Conservation (phyloP, 2,888 invertebrate genomes). For the Hetaerina titia region DNA sequence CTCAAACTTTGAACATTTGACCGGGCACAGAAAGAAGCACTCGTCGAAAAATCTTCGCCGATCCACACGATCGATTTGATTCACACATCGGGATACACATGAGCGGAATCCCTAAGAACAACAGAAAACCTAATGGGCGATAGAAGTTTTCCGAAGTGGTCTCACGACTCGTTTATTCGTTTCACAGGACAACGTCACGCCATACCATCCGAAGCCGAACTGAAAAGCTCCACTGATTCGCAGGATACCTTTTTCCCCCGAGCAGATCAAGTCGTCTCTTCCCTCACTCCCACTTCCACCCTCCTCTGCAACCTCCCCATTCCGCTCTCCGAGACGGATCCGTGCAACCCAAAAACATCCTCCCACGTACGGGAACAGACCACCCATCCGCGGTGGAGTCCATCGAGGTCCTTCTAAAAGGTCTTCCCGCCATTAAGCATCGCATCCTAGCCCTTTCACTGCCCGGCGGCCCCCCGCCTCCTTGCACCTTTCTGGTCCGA, state of each 20-base stretch:
- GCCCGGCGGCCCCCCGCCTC: slow-evolving; percentile 20
- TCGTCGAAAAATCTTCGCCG: background rate
- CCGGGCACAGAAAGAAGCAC: background rate
- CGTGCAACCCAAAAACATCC: slow-evolving; percentile 49
- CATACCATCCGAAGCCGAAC: slow-evolving; percentile 61
- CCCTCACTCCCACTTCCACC: background rate
- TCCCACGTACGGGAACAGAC: slow-evolving; percentile 38
- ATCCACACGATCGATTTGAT: background rate
- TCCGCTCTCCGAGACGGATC: background rate
- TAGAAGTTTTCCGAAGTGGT: background rate
- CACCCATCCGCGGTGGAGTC: slow-evolving; percentile 57
- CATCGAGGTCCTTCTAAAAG: slow-evolving; percentile 61
- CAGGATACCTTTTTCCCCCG: slow-evolving; percentile 36
- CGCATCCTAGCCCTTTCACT: slow-evolving; percentile 21
- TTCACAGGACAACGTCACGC: slow-evolving; percentile 47
- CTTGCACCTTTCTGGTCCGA: slow-evolving; percentile 51
- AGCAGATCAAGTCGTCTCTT: slow-evolving; percentile 34
- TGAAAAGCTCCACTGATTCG: slow-evolving; percentile 59
- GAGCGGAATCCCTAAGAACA: background rate
- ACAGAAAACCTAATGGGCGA: background rate
- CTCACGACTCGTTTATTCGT: slow-evolving; percentile 18
- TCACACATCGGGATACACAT: background rate
- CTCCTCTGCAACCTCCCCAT: background rate
- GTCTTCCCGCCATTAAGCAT: slow-evolving; percentile 58
- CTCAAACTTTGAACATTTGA: background rate